Base-by-base conservation (phyloP, 2,797 vertebrate species). In the Coregonus sp. region DNA sequence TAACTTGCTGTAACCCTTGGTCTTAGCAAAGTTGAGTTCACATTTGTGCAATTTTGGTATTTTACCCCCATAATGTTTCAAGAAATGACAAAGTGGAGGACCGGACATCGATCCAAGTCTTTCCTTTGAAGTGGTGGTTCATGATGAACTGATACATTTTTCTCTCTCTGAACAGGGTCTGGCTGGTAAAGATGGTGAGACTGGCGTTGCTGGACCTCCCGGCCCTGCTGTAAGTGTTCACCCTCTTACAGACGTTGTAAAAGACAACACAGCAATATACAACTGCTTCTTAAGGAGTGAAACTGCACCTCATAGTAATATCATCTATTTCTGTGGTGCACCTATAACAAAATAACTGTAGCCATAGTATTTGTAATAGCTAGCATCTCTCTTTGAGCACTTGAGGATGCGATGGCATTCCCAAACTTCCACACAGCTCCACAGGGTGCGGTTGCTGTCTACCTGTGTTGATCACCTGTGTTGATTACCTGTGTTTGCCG, bases 181-280 rank as follows among this genome's bases (percentile, higher is more conserved):
- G 76, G 0, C 96, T 25, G 98, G 98, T 87, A 99, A 99, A 92
- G 98, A 99, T 7, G 98, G 98, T 50, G 98, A 99, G 92, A 98
- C 97, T 0, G 98, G 98, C 79, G 59, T 97, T 6, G 80, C 91
- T 1, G 97, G 98, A 75, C 96, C 97, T 37, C 72, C 94, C 0
- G 97, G 98, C 71, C 96, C 98, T 15, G 86, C 96, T 66, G 98
- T 99, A 88, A 99, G 98, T 97, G 16, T 18, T 29, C 25, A 6
- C 3, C 37, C 68, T 47, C 15, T n/a, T 6, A 70, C 33, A 9
- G 50, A 54, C 1, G 5, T 54, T 33, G 6, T 37, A 63, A 7
- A 66, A 71, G 50, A 40, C 18, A 54, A 25, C 25, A 25, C 25
- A 25, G 25, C 25, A 25, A 33, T 37, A 63, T 0, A 25, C 59